Evolutionary conservation across 2,888 invertebrate species (phyloP), one percentile per base, ranked within the genome.

Genomic region (Nemotelus pantherinus): DNA sequence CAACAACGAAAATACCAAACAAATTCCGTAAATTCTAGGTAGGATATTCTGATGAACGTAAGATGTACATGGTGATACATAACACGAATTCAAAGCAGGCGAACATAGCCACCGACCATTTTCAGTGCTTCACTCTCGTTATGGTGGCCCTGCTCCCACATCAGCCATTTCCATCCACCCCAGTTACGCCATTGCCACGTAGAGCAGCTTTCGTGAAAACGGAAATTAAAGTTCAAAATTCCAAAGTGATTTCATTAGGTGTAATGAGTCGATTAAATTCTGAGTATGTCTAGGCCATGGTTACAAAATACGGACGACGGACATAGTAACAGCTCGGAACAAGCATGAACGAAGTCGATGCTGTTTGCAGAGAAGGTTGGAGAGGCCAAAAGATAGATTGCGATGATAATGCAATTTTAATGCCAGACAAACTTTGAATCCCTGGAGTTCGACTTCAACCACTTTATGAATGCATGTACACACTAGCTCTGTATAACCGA

Each of bases 201-300:
- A 53, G 44, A 9, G 53, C 43, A 71, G 43, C 55, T 55, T 55
- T 7, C 68, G 7, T 25, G 53, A 10, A 72, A 72, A 72, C 57
- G 72, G 60, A 72, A 72, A 72, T 72, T 60, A 60, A 72, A 72
- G 72, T 72, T 72, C 41, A 72, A 58, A 72, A 57, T 72, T 72
- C 60, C 58, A 39, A 58, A 72, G 72, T 60, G 60, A 60, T 72
- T 71, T 58, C 57, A 58, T 72, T 72, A 45, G 25, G 58, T 58
- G 47, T 72, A 57, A 60, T 58, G 58, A 72, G 58, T 72, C 72
- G n/a, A 72, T 72, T 72, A 72, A 44, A 45, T 71, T 57, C 60
- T 60, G 58, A 72, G 45, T 57, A 39, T 47, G 60, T 57, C 58
- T 60, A 57, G 72, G 44, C 45, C 57, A 57, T 43, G 43, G 2